phyloP scores from a whole-genome alignment of 2,797 vertebrate species.

The Simalia tracyae region DNA sequence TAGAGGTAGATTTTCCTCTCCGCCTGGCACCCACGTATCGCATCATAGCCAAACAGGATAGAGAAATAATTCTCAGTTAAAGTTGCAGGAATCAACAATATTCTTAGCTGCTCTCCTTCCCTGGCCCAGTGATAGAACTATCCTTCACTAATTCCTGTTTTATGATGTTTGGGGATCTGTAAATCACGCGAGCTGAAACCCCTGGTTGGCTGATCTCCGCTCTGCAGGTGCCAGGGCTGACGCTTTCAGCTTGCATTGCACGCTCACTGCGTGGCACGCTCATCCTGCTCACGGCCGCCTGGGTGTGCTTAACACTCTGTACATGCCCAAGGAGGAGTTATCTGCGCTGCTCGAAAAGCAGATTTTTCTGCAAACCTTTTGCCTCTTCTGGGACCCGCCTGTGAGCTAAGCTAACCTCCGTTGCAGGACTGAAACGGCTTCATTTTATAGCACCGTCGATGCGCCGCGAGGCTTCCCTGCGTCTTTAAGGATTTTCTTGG shows the following conservation, averaged over 20 bases:
- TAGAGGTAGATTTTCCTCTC: neutral
- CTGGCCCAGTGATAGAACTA: neutral
- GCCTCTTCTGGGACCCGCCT: neutral
- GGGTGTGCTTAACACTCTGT: neutral
- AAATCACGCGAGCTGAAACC: neutral
- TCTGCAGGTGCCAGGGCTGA: rapidly evolving
- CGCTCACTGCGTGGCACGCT: too few relatives aligned
- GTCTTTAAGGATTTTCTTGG: neutral
- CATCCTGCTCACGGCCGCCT: neutral
- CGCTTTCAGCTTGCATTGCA: neutral
- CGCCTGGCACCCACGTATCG: neutral
- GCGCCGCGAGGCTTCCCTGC: neutral
- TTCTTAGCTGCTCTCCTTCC: neutral
- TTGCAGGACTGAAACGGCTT: neutral
- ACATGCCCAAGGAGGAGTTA: neutral
- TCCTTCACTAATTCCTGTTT: neutral
- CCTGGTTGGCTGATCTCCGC: neutral
- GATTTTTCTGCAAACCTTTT: neutral
- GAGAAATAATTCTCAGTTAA: neutral
- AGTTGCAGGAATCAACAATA: neutral
- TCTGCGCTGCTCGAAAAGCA: neutral
- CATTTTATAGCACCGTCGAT: neutral
- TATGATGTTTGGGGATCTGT: neutral
- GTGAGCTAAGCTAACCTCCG: neutral
- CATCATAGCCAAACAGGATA: neutral